Base-by-base conservation (phyloP, 2,113 vertebrate species). In the Apistogramma diplotaenia region DNA sequence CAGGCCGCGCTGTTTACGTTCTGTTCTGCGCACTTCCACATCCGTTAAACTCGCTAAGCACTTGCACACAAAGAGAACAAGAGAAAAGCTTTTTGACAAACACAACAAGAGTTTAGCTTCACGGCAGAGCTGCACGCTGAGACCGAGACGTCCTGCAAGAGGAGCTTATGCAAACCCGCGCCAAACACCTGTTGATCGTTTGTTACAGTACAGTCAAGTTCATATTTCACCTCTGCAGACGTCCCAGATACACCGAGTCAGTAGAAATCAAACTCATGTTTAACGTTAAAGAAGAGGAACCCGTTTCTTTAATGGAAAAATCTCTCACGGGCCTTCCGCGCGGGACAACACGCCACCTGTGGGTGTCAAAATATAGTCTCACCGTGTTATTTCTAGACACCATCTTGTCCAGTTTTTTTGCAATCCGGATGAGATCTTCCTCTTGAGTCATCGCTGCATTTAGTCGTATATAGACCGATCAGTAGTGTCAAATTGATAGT, bases 401-500 rank as follows among this genome's bases (percentile, higher is more conserved):
- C 97, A 98, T 99, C 94, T 98, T 98, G 94, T 98, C 97, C 94
- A 99, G 81, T 81, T 96, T 98, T 88, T 96, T 97, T 65, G 96
- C 97, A 57, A 97, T 98, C 87, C 95, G 94, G 81, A 96, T 93
- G 83, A 99, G 94, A 81, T 98, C 97, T 89, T 98, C 96, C 82
- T 97, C 96, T 35, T 93, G 96, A 61, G 96, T 96, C 98, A 99
- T 98, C 87, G 70, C 72, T 92, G 89, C 93, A 94, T 94, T 83
- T 87, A 93, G 59, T 89, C 75, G 51, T 55, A 35, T 55, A 3
- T 27, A 21, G 35, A 15, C 46, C 43, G 33, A 53, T 16, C 15
- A 23, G 16, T 12, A 19, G 18, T 7, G 49, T 27, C 29, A 74
- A 61, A 29, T 10, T 1, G 11, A 37, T 16, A 2, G 33, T 35